A percentile compares a stretch with the other conserved stretches of the same genome.
Conservation (phyloP, 1,140 invertebrate species). For the Zaprionus inermis region DNA sequence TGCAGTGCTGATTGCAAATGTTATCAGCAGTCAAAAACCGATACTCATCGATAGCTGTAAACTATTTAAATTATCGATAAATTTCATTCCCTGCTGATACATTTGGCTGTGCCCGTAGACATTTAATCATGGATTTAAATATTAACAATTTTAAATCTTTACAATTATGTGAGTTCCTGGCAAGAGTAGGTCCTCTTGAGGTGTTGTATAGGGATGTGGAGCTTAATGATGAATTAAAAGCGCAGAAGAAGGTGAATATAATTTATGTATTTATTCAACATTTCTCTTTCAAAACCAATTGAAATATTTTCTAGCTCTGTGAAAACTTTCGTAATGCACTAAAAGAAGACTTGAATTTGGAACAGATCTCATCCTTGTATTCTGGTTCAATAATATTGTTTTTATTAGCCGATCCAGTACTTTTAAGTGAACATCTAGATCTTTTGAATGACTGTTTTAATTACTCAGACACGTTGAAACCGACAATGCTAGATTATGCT, state of each 20-base stretch:
- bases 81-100: constrained; percentile 1
- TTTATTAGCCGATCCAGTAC: constrained; percentile 18
- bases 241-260: constrained; percentile 22
- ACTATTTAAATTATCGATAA: constrained; percentile 5
- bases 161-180: constrained; percentile 20
- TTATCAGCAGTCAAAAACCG: background rate
- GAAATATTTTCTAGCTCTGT: constrained; percentile 33
- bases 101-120: background rate
- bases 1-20: constrained; percentile 22
- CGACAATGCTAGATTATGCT: constrained; percentile 64
- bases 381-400: constrained; percentile 38
- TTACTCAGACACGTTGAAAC: constrained; percentile 65
- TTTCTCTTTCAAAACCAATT: background rate
- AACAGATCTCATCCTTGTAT: constrained; percentile 54
- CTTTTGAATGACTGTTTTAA: constrained; percentile 57
- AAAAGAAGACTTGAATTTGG: constrained; percentile 32
- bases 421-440: constrained; percentile 29
- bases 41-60: constrained; percentile 1
- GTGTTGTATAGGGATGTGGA: background rate
- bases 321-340: constrained; percentile 30
- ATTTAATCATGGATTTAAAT: constrained; percentile 24
- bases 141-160: constrained; percentile 23
- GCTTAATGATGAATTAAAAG: background rate
- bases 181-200: constrained; percentile 20
- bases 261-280: background rate